A percentile compares a stretch with the other conserved stretches of the same genome.
These are phyloP conservation scores for Ammodramus savannarum DNA, from an alignment of 2,113 vertebrate genomes.

Conservation along the genomic window DNA sequence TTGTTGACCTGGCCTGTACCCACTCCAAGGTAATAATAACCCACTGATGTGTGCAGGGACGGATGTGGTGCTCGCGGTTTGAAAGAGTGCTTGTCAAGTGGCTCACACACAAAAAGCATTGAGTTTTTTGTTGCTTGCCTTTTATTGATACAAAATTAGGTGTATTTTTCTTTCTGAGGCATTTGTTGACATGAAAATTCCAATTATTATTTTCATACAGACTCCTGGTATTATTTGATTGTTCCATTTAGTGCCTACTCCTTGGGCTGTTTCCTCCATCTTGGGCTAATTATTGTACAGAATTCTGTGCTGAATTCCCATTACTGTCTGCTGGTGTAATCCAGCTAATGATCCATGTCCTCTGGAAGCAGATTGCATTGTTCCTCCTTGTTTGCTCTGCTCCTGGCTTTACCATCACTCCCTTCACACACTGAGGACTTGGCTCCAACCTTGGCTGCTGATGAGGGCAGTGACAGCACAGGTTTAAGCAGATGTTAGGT, in stretches of 20 bases:
- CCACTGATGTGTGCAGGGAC: neutral
- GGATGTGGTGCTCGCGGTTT: neutral
- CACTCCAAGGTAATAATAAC: neutral
- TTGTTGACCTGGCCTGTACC: neutral
- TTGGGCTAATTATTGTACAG: conserved; percentile 35
- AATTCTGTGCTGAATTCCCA: conserved; percentile 20
- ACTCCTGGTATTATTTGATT: neutral
- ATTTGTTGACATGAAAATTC: neutral
- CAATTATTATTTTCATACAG: neutral
- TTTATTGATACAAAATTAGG: neutral
- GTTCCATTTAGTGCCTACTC: conserved; percentile 15
- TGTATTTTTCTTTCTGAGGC: neutral
- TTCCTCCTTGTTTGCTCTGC: conserved; percentile 28
- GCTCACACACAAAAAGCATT: neutral
- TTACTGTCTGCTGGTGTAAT: conserved; percentile 31
- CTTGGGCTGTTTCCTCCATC: neutral
- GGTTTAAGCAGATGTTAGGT: neutral
- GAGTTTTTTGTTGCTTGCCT: neutral
- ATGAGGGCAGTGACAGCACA: neutral
- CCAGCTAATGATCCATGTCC: conserved; percentile 45
- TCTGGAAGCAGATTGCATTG: conserved; percentile 34
- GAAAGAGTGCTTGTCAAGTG: neutral
- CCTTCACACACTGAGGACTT: neutral
- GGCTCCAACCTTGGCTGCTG: neutral
- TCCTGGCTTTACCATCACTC: neutral